These are phyloP conservation scores for Oxygymnocypris stewartii DNA, from an alignment of 2,113 vertebrate genomes.

Conservation along the genomic window DNA sequence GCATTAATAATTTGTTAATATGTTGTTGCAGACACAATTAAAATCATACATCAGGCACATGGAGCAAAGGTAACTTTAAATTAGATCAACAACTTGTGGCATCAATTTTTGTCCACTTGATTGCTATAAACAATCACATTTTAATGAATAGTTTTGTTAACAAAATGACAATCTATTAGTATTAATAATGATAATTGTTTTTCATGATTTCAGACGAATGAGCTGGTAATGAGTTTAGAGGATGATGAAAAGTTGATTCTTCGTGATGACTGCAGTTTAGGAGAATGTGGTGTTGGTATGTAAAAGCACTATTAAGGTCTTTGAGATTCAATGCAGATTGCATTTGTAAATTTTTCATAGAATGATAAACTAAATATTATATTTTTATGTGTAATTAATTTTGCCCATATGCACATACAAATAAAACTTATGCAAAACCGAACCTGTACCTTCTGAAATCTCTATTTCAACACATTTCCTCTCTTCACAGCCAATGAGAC, in stretches of 20 bases:
- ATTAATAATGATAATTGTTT: background rate
- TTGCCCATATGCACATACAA: no score
- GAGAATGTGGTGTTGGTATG: constrained; percentile 85
- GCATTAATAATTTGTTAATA: background rate
- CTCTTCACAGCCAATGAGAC: constrained; percentile 85
- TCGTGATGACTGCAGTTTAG: constrained; percentile 75
- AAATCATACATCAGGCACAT: constrained; percentile 92
- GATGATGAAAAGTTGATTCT: constrained; percentile 86
- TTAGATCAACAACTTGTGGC: background rate
- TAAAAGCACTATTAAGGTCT: background rate
- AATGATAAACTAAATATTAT: background rate
- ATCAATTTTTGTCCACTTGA: background rate
- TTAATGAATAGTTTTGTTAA: background rate
- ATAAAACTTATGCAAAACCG: background rate
- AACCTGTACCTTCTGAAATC: constrained; percentile 1
- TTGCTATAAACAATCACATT: background rate
- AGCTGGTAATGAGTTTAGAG: constrained; percentile 89
- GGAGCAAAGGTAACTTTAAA: constrained; percentile 84
- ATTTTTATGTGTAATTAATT: background rate
- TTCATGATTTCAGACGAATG: constrained; percentile 81
- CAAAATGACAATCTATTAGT: background rate
- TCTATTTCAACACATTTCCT: constrained; percentile 20
- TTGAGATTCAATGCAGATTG: no score
- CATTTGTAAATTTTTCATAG: background rate
- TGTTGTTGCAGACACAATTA: constrained; percentile 84